Percentiles rank a stretch among this genome's conserved stretches.
Conservation (phyloP, 1,140 invertebrate genomes). For the Helicorthomorpha holstii region DNA sequence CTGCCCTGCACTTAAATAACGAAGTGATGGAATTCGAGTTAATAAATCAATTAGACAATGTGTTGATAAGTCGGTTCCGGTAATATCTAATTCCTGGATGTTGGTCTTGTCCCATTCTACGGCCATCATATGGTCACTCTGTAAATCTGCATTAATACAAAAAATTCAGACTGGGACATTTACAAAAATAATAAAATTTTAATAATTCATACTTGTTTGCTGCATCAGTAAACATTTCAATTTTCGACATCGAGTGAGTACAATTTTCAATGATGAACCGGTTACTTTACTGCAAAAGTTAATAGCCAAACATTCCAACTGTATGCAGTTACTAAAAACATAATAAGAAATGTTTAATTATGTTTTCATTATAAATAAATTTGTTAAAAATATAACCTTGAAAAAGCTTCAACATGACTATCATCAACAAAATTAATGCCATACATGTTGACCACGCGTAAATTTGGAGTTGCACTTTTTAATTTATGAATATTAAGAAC, state of each 20-base stretch:
- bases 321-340: constrained; percentile 20
- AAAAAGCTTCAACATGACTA: constrained; percentile 93
- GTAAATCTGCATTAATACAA: constrained; percentile 39
- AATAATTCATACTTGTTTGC: constrained; percentile 59
- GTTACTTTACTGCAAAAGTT: constrained; percentile 95
- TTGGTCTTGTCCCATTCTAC: constrained; percentile 96
- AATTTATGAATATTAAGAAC: constrained; percentile 98
- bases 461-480: constrained; percentile 87
- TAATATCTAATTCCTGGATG: constrained; percentile 88
- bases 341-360: background rate
- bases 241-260: constrained; percentile 84
- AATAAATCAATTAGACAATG: constrained; percentile 89
- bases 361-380: background rate
- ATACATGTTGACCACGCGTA: constrained; percentile 87
- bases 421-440: constrained; percentile 98
- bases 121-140: constrained; percentile 77
- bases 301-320: constrained; percentile 90
- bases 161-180: background rate
- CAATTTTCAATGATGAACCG: constrained; percentile 84
- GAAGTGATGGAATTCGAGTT: constrained; percentile 62
- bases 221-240: constrained; percentile 86
- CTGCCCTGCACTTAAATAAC: constrained; percentile 85
- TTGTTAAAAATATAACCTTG: constrained; percentile 21
- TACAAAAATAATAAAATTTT: background rate
- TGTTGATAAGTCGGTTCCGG: constrained; percentile 83